Evolutionary conservation across 2,888 invertebrate genomes (phyloP).

Genomic region (Prosapia bicincta): DNA sequence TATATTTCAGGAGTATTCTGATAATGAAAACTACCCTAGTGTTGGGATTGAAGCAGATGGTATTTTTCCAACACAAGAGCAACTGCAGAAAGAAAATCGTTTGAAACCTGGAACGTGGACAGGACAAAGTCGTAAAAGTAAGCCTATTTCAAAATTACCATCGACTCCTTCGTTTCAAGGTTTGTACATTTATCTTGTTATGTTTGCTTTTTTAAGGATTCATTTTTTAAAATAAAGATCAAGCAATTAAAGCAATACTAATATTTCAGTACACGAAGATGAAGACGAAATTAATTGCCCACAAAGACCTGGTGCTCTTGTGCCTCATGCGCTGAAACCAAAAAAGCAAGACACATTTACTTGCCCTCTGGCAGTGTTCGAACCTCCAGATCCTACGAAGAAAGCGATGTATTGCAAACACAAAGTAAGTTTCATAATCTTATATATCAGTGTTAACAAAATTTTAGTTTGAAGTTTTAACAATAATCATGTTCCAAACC

Average conservation of each 20-base stretch:
- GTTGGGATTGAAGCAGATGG: neutral
- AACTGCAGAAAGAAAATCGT: slow-evolving; percentile 64
- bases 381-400: slow-evolving; percentile 58
- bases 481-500: too few relatives aligned
- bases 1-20: neutral
- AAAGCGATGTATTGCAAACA: slow-evolving; percentile 66
- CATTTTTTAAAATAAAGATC: too few relatives aligned
- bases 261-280: slow-evolving; percentile 60
- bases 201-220: too few relatives aligned
- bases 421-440: slow-evolving; percentile 53
- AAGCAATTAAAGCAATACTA: neutral
- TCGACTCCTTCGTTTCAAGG: slow-evolving; percentile 48
- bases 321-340: slow-evolving; percentile 39
- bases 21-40: neutral
- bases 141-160: slow-evolving; percentile 35
- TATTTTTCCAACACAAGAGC: slow-evolving; percentile 49
- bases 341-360: slow-evolving; percentile 53
- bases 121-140: slow-evolving; percentile 29
- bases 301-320: slow-evolving; percentile 12
- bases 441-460: too few relatives aligned
- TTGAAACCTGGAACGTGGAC: slow-evolving; percentile 67
- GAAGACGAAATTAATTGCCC: slow-evolving; percentile 44
- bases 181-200: too few relatives aligned
- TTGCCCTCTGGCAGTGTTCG: slow-evolving; percentile 58
- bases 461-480: too few relatives aligned